A percentile compares a stretch with the other conserved stretches of the same genome.
Conservation (phyloP, 2,888 invertebrate genomes). For the Macropis europaea region DNA sequence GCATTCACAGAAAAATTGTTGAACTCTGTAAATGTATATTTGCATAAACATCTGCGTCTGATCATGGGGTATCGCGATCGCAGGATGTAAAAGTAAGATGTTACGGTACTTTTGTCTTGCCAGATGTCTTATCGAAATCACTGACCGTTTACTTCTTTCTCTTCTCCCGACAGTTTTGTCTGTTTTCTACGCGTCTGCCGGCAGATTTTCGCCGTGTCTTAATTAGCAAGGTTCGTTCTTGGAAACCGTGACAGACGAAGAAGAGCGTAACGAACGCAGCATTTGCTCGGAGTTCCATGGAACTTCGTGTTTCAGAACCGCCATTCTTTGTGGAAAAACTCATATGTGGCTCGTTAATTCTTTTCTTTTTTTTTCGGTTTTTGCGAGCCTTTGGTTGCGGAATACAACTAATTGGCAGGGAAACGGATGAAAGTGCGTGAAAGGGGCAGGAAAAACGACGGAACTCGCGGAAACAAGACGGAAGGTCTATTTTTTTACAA, state of each 20-base stretch:
- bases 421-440: neutral
- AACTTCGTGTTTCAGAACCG: too few relatives aligned
- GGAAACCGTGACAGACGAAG: neutral
- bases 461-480: too few relatives aligned
- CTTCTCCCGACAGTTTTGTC: neutral
- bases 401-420: neutral
- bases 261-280: neutral
- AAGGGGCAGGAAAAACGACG: too few relatives aligned
- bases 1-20: too few relatives aligned
- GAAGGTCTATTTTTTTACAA: too few relatives aligned
- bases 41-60: too few relatives aligned
- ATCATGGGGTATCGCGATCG: too few relatives aligned
- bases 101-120: too few relatives aligned
- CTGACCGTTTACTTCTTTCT: neutral
- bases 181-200: neutral
- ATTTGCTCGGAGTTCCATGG: neutral
- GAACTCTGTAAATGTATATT: too few relatives aligned
- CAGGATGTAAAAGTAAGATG: too few relatives aligned
- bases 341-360: neutral
- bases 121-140: too few relatives aligned
- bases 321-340: neutral
- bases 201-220: neutral
- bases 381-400: neutral
- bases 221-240: constrained; percentile 3
- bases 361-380: neutral